These are phyloP conservation scores for Aythya baeri DNA, from an alignment of 2,113 vertebrate species.

Conservation along the genomic window DNA sequence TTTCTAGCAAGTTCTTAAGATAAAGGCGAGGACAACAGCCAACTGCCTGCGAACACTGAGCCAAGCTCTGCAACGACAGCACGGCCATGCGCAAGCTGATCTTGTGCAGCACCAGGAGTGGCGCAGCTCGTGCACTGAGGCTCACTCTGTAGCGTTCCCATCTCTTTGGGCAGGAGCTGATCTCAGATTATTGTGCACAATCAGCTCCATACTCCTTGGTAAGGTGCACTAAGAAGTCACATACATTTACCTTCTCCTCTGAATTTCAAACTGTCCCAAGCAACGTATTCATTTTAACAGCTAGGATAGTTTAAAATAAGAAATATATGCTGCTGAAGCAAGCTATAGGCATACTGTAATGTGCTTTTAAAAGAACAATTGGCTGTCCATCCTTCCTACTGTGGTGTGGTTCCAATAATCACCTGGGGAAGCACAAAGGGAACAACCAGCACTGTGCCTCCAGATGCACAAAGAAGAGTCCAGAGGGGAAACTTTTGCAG, in stretches of 20 bases:
- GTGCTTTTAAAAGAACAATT: fast-evolving
- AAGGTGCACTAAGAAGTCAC: not conserved
- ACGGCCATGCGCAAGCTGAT: fast-evolving
- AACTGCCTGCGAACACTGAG: fast-evolving
- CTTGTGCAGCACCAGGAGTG: fast-evolving
- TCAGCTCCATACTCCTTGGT: fast-evolving
- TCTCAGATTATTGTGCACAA: fast-evolving
- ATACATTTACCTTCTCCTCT: not conserved
- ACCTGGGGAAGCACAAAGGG: not conserved
- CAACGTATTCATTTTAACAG: too few species aligned
- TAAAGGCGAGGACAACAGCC: fast-evolving
- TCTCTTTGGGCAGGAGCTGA: not conserved
- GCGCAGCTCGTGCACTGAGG: not conserved
- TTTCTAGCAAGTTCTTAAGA: not conserved
- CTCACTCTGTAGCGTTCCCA: not conserved
- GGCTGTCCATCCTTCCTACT: not conserved
- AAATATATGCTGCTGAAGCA: not conserved
- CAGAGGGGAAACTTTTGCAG: not conserved
- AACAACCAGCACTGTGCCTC: not conserved
- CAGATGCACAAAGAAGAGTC: not conserved
- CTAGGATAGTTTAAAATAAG: not conserved
- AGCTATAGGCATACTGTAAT: fast-evolving
- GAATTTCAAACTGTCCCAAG: too few species aligned
- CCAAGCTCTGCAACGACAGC: not conserved
- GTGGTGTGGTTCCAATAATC: not conserved